These are phyloP conservation scores for Buphagus erythrorhynchus DNA, from an alignment of 2,797 vertebrate genomes.

Conservation along the genomic window DNA sequence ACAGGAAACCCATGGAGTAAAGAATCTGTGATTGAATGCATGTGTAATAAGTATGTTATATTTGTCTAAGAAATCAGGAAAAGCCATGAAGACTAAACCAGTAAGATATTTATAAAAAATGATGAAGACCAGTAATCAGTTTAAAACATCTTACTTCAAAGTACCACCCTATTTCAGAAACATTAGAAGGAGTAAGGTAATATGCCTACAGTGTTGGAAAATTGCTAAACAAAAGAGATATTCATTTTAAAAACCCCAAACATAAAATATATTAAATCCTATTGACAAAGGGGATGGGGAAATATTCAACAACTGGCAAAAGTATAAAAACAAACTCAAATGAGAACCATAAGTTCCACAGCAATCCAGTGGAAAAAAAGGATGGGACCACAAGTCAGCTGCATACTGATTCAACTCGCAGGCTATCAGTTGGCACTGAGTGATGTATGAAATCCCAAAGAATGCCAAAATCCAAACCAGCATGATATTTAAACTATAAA, in stretches of 20 bases:
- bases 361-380: background rate
- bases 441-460: conserved; percentile 13
- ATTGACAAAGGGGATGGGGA: background rate
- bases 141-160: background rate
- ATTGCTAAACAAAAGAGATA: conserved; percentile 8
- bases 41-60: background rate
- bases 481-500: conserved; percentile 48
- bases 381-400: background rate
- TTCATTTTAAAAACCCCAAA: background rate
- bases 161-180: background rate
- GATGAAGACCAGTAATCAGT: background rate
- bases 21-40: background rate
- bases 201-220: conserved; percentile 4
- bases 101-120: background rate
- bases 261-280: conserved; percentile 1
- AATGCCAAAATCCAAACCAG: conserved; percentile 37
- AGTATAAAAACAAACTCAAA: conserved; percentile 50
- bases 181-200: background rate
- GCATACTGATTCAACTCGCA: background rate
- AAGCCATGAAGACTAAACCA: background rate
- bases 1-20: background rate
- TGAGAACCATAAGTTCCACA: conserved; percentile 43
- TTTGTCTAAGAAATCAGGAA: background rate
- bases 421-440: conserved; percentile 38
- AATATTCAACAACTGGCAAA: conserved; percentile 41